Percentiles rank a stretch among this genome's conserved stretches.
Conservation (phyloP, 1,140 invertebrate genomes). For the Forficula auricularia region DNA sequence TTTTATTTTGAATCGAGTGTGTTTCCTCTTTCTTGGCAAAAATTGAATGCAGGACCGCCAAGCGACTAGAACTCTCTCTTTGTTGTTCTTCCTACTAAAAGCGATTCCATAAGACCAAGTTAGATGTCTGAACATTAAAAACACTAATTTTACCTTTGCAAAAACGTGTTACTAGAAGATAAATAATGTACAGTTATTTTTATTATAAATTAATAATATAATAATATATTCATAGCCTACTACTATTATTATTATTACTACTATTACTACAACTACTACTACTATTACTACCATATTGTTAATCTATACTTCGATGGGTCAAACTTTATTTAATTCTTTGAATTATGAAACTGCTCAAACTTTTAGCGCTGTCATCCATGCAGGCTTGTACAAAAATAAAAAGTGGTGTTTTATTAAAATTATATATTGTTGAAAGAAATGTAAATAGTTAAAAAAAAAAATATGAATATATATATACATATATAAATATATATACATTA, state of each 20-base stretch:
- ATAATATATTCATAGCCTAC: background rate
- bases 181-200: slow-evolving; percentile 7
- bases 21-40: background rate
- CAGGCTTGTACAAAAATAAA: slow-evolving; percentile 4
- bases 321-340: slow-evolving; percentile 1
- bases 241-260: slow-evolving; percentile 2
- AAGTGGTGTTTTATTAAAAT: no score
- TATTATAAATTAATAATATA: slow-evolving; percentile 7
- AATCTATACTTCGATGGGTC: slow-evolving; percentile 6
- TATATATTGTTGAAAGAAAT: no score
- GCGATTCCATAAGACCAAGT: background rate
- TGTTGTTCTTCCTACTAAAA: background rate
- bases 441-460: no score
- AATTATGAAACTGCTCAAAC: slow-evolving; percentile 7
- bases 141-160: slow-evolving; percentile 4
- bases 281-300: no score
- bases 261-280: no score
- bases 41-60: background rate
- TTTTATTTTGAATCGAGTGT: background rate
- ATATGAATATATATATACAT: background rate
- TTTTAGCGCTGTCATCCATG: slow-evolving; percentile 4
- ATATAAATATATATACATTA: background rate
- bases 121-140: background rate
- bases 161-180: slow-evolving; percentile 4
- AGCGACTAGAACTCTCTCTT: background rate